phyloP scores from a whole-genome alignment of 2,113 vertebrate genomes.

The Hippoglossus stenolepis region DNA sequence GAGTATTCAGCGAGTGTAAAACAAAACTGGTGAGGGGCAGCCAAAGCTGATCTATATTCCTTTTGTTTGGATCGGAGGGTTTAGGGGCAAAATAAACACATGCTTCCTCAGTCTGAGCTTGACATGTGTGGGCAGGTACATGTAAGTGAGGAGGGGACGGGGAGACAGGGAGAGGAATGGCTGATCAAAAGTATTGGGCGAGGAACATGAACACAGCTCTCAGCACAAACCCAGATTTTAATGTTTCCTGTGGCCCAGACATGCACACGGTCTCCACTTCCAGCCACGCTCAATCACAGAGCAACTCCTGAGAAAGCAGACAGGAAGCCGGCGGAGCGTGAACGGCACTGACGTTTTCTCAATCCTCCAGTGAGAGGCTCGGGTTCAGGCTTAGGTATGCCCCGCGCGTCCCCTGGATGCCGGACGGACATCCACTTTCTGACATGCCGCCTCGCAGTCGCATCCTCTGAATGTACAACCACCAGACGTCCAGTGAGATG shows the following conservation, averaged over 20 bases:
- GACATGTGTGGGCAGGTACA: slow-evolving; percentile 42
- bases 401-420: slow-evolving; percentile 33
- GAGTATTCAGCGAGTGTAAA: slow-evolving; percentile 20
- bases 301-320: slow-evolving; percentile 63
- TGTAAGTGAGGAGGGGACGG: slow-evolving; percentile 33
- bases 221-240: slow-evolving; percentile 66
- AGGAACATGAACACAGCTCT: slow-evolving; percentile 65
- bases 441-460: slow-evolving; percentile 45
- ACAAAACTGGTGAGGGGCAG: slow-evolving; percentile 1
- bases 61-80: slow-evolving; percentile 18
- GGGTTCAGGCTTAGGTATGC: slow-evolving; percentile 55
- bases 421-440: slow-evolving; percentile 55
- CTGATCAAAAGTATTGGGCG: slow-evolving; percentile 72
- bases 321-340: slow-evolving; percentile 62
- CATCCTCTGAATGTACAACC: slow-evolving; percentile 58
- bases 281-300: slow-evolving; percentile 69
- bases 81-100: slow-evolving; percentile 33
- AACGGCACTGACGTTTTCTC: slow-evolving; percentile 57
- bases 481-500: slow-evolving; percentile 24
- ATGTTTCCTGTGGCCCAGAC: slow-evolving; percentile 70
- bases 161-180: slow-evolving; percentile 37
- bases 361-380: slow-evolving; percentile 60
- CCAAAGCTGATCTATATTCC: slow-evolving; percentile 11
- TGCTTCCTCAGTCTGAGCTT: slow-evolving; percentile 37
- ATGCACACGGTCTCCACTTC: slow-evolving; percentile 35